Evolutionary conservation across 2,113 vertebrate genomes (phyloP).

Genomic region (Cebus imitator): DNA sequence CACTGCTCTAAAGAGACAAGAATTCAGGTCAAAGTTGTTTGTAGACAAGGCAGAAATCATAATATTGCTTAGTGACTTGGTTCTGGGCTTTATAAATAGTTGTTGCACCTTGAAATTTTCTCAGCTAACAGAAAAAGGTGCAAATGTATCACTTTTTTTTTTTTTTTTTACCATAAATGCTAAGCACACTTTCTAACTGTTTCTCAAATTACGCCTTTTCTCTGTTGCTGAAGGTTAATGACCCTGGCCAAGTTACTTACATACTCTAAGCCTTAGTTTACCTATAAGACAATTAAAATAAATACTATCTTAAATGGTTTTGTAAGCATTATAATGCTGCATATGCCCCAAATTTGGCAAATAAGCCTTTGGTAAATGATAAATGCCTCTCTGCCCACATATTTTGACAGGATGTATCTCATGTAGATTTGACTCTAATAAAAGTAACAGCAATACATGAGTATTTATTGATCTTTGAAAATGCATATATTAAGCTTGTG

Average conservation of each 20-base stretch:
- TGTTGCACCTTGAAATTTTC: conserved; percentile 60
- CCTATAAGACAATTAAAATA: background rate
- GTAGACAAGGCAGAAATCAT: background rate
- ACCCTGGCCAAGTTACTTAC: conserved; percentile 16
- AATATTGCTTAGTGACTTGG: conserved; percentile 16
- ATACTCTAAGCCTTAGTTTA: background rate
- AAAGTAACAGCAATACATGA: background rate
- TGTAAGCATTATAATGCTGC: background rate
- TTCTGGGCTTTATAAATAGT: conserved; percentile 63
- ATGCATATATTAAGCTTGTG: background rate
- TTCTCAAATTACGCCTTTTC: conserved; percentile 39
- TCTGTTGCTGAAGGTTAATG: background rate
- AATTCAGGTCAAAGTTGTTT: conserved; percentile 53
- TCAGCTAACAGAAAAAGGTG: conserved; percentile 62
- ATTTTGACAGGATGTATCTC: background rate
- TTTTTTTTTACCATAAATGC: conserved; percentile 14
- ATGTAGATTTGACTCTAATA: background rate
- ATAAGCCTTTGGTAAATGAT: background rate
- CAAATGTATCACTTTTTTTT: background rate
- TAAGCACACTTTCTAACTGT: conserved; percentile 15
- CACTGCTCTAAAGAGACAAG: background rate
- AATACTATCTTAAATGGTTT: background rate
- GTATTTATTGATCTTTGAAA: background rate
- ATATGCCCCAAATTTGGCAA: background rate
- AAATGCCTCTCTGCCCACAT: background rate